phyloP scores from a whole-genome alignment of 2,888 invertebrate genomes.

The Drosophila greeni region DNA sequence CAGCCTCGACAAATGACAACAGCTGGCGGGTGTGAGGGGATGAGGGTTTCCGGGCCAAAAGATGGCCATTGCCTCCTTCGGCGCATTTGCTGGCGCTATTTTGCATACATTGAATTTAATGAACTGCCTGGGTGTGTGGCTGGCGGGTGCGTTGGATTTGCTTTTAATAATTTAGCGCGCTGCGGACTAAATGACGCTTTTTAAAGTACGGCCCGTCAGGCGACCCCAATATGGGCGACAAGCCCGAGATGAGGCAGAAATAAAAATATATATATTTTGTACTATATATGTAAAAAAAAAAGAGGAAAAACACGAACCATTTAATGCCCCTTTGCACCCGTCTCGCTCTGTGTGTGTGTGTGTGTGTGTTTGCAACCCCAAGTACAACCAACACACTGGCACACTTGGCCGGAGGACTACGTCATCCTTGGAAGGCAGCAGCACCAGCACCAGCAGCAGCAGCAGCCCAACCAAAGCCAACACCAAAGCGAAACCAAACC shows the following conservation, averaged over 20 bases:
- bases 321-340: slow-evolving; percentile 53
- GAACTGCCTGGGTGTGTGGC: slow-evolving; percentile 48
- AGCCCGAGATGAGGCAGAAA: slow-evolving; percentile 30
- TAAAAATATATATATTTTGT: slow-evolving; percentile 22
- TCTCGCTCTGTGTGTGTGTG: slow-evolving; percentile 18
- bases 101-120: slow-evolving; percentile 68
- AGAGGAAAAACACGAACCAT: slow-evolving; percentile 50
- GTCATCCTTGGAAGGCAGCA: slow-evolving; percentile 60
- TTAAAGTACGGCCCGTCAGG: slow-evolving; percentile 66
- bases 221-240: slow-evolving; percentile 57
- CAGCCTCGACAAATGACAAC: slow-evolving; percentile 37
- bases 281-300: slow-evolving; percentile 34
- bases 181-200: slow-evolving; percentile 66
- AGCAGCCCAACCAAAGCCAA: slow-evolving; percentile 12
- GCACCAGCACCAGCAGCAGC: slow-evolving; percentile 25
- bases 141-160: slow-evolving; percentile 33
- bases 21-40: slow-evolving; percentile 13
- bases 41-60: too few relatives aligned
- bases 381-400: slow-evolving; percentile 61
- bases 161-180: slow-evolving; percentile 70
- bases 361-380: slow-evolving; percentile 58
- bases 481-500: slow-evolving; percentile 23
- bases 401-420: slow-evolving; percentile 68
- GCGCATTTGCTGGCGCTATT: slow-evolving; percentile 57
- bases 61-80: slow-evolving; percentile 32